Percentiles rank a stretch among this genome's conserved stretches.
These are phyloP conservation scores for Nomada hirtipes DNA, from an alignment of 2,888 invertebrate genomes.

Conservation along the genomic window DNA sequence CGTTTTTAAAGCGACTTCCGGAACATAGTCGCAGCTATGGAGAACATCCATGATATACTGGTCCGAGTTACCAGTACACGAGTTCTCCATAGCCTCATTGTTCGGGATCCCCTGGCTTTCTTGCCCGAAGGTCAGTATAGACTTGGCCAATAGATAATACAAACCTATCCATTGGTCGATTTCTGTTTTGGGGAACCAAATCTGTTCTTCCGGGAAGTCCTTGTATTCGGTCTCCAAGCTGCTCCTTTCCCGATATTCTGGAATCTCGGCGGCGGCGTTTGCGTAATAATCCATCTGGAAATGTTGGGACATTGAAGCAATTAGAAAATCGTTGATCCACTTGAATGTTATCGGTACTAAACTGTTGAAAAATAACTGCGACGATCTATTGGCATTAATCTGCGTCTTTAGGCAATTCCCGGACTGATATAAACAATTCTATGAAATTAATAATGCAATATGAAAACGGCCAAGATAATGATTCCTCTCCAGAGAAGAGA, in stretches of 20 bases:
- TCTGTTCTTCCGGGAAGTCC: conserved; percentile 57
- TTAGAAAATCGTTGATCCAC: too few relatives aligned
- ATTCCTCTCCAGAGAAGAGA: too few relatives aligned
- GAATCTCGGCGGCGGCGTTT: conserved; percentile 31
- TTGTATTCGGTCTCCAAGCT: conserved; percentile 36
- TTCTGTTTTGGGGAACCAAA: conserved; percentile 56
- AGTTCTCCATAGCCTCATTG: conserved; percentile 61
- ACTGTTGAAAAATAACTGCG: neutral
- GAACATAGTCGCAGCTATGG: conserved; percentile 52
- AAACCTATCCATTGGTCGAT: conserved; percentile 52
- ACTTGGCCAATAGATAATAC: conserved; percentile 56
- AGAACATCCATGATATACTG: conserved; percentile 58
- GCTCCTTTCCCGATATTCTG: conserved; percentile 21
- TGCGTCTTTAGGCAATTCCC: too few relatives aligned
- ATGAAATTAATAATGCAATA: too few relatives aligned
- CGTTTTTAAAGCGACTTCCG: conserved; percentile 52
- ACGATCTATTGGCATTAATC: too few relatives aligned
- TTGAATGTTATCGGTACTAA: neutral
- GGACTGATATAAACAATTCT: too few relatives aligned
- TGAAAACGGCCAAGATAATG: too few relatives aligned
- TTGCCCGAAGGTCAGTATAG: conserved; percentile 56
- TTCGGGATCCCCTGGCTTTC: conserved; percentile 51
- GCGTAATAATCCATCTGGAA: conserved; percentile 13
- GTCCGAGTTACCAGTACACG: conserved; percentile 58
- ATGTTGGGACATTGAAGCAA: neutral